Percentiles rank a stretch among this genome's conserved stretches.
Conservation (phyloP, 37 sponge, comb jelly and placozoan genomes). For the Beroe ovata region DNA sequence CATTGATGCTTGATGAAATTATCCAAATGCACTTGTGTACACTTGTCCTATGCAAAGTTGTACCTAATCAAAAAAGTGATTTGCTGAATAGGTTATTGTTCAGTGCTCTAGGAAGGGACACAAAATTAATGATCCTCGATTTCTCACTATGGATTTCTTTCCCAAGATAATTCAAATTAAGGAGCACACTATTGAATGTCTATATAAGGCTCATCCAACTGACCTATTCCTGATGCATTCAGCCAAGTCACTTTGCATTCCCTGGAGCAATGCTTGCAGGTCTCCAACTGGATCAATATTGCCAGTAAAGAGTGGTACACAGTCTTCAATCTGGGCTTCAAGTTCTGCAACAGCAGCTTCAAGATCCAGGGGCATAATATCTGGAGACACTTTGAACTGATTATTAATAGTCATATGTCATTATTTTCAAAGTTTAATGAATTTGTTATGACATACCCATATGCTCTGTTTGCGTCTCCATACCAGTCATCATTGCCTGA, state of each 20-base stretch:
- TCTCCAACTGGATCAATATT: conserved; percentile 59
- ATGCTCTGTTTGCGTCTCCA: neutral
- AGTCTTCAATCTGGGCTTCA: conserved; percentile 41
- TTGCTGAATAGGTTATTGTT: too few species aligned
- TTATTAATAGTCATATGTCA: too few species aligned
- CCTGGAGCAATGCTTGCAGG: conserved; percentile 19
- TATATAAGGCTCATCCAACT: neutral
- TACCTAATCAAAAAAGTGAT: too few species aligned
- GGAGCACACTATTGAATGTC: too few species aligned
- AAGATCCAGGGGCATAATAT: neutral
- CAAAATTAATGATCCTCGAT: too few species aligned
- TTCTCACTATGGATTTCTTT: neutral
- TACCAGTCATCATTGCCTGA: neutral
- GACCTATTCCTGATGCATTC: conserved; percentile 54
- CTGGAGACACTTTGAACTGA: too few species aligned
- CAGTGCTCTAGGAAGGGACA: too few species aligned
- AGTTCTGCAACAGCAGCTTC: conserved; percentile 45
- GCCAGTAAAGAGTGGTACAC: conserved; percentile 55
- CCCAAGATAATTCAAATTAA: too few species aligned
- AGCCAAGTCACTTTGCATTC: conserved; percentile 12
- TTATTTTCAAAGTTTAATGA: too few species aligned
- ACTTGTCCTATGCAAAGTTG: too few species aligned
- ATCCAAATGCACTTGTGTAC: too few species aligned
- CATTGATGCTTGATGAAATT: too few species aligned
- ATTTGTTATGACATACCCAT: neutral